These are phyloP conservation scores for Metalampra italica DNA, from an alignment of 2,888 invertebrate genomes.

Conservation along the genomic window DNA sequence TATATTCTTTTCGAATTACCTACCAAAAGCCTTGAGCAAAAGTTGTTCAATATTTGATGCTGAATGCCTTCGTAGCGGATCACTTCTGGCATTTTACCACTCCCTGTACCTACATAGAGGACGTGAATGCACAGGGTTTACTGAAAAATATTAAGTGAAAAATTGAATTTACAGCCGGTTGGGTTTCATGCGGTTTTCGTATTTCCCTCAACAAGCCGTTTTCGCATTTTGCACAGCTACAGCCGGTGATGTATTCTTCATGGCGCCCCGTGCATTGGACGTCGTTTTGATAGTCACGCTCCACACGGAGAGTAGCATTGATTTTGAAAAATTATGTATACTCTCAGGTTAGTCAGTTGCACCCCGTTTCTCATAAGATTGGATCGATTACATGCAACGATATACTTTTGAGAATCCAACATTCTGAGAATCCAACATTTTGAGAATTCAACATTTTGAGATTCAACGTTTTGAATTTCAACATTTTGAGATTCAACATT, in stretches of 20 bases:
- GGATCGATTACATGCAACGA: conserved; percentile 1
- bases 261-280: not conserved
- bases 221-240: not conserved
- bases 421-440: no score
- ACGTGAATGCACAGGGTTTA: conserved; percentile 15
- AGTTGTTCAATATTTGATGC: no score
- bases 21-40: no score
- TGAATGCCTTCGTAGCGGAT: no score
- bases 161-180: conserved; percentile 32
- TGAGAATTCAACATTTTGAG: no score
- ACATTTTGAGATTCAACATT: no score
- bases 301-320: not conserved
- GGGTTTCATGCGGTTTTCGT: not conserved
- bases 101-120: no score
- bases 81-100: no score
- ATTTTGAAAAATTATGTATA: conserved; percentile 4
- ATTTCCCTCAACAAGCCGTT: not conserved
- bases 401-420: not conserved
- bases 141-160: conserved; percentile 35
- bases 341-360: not conserved
- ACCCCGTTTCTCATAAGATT: not conserved
- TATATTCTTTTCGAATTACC: no score
- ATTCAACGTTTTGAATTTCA: no score
- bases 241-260: conserved; percentile 1
- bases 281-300: not conserved